Percentiles rank a stretch among this genome's conserved stretches.
Evolutionary conservation across 64 coral and sea anemone species (phyloP).

Genomic region (Porites australiensis): DNA sequence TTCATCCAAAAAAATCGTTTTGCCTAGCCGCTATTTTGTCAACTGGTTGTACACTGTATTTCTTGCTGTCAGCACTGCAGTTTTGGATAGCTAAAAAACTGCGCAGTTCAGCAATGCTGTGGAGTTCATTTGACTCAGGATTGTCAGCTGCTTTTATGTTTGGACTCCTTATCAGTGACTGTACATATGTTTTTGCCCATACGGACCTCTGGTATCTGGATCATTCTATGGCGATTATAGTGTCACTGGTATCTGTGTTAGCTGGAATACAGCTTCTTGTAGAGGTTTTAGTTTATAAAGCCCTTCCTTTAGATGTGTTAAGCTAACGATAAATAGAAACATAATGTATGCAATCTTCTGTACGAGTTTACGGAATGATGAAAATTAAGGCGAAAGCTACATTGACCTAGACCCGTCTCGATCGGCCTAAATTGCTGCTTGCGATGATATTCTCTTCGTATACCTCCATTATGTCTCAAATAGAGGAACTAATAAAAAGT

Average conservation of each 20-base stretch:
- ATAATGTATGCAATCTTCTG: background rate
- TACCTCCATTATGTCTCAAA: too few species aligned
- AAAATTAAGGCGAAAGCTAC: too few species aligned
- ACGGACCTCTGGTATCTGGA: constrained; percentile 40
- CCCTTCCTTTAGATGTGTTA: background rate
- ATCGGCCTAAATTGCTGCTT: too few species aligned
- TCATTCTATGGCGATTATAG: constrained; percentile 41
- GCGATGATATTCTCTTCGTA: too few species aligned
- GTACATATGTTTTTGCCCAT: background rate
- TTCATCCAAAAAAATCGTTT: background rate
- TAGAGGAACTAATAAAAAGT: too few species aligned
- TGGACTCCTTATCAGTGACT: constrained; percentile 14
- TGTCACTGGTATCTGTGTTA: background rate
- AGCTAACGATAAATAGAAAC: background rate
- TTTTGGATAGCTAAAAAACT: constrained; percentile 13
- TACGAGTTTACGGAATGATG: too few species aligned
- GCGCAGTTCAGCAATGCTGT: constrained; percentile 20
- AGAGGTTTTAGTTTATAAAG: constrained; percentile 5
- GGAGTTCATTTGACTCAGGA: constrained; percentile 1
- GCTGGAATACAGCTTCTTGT: background rate
- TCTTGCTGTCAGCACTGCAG: background rate
- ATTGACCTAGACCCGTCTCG: too few species aligned
- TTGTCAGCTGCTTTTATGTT: constrained; percentile 12
- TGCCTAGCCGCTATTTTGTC: background rate
- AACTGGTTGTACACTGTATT: background rate